A percentile compares a stretch with the other conserved stretches of the same genome.
These are phyloP conservation scores for Euproctis similis DNA, from an alignment of 2,888 invertebrate species.

Conservation along the genomic window DNA sequence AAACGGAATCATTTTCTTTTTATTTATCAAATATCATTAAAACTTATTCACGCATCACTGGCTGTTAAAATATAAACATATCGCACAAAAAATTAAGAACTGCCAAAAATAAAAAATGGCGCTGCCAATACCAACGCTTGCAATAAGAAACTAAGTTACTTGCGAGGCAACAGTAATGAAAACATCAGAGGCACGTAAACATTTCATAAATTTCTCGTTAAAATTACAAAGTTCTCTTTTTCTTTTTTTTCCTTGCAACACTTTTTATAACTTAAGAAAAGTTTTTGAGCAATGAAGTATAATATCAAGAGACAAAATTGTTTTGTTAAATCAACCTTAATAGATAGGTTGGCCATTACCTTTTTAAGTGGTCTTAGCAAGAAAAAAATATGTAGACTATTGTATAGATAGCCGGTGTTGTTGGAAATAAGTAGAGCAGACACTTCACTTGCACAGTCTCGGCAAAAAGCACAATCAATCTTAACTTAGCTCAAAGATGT, in stretches of 20 bases:
- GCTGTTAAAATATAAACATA: too few relatives aligned
- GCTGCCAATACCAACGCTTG: too few relatives aligned
- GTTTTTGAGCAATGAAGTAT: constrained; percentile 4
- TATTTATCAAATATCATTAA: not conserved
- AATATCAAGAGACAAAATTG: constrained; percentile 1
- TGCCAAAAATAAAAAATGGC: too few relatives aligned
- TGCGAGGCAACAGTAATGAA: too few relatives aligned
- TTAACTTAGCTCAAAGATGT: not conserved
- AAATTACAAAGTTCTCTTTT: too few relatives aligned
- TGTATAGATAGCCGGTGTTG: not conserved
- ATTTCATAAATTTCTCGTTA: too few relatives aligned
- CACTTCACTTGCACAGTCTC: not conserved
- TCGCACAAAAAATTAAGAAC: too few relatives aligned
- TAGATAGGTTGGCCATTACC: not conserved
- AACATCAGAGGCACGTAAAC: too few relatives aligned
- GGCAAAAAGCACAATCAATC: not conserved
- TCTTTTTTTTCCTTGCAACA: not conserved
- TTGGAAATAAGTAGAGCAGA: not conserved
- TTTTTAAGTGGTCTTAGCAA: too few relatives aligned
- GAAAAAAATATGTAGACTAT: not conserved
- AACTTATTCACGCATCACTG: not conserved
- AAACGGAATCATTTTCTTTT: too few relatives aligned
- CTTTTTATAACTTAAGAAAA: constrained; percentile 3
- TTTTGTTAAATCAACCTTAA: not conserved
- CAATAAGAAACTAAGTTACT: too few relatives aligned